Percentiles rank a stretch among this genome's conserved stretches.
These are phyloP conservation scores for Euwallacea fornicatus DNA, from an alignment of 1,140 invertebrate genomes.

Conservation along the genomic window DNA sequence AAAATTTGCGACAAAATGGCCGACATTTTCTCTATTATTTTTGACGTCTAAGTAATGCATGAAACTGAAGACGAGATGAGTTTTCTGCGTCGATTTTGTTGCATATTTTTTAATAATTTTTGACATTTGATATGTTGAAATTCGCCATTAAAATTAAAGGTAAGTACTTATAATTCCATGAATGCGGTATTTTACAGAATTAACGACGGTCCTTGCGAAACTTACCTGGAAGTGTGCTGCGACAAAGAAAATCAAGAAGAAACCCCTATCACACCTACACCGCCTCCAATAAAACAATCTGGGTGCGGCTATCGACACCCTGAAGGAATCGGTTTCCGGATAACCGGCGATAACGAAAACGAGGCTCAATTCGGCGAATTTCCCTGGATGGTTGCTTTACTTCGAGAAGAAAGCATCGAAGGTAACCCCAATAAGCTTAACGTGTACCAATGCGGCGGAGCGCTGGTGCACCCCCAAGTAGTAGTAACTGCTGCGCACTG, in stretches of 20 bases:
- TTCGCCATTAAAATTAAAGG: too few species aligned
- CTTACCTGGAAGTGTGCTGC: conserved; percentile 69
- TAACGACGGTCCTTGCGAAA: conserved; percentile 60
- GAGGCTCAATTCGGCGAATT: conserved; percentile 74
- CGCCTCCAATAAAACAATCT: conserved; percentile 39
- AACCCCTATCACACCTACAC: conserved; percentile 44
- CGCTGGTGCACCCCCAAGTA: conserved; percentile 70
- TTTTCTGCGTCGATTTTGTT: too few species aligned
- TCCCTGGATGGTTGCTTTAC: conserved; percentile 81
- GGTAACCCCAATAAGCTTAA: conserved; percentile 59
- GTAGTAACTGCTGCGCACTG: conserved; percentile 75
- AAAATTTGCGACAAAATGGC: too few species aligned
- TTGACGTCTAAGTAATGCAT: too few species aligned
- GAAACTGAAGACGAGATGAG: too few species aligned
- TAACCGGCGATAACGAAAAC: conserved; percentile 62
- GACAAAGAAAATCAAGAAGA: conserved; percentile 49
- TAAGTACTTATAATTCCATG: too few species aligned
- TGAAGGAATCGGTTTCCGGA: conserved; percentile 68
- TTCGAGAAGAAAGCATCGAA: conserved; percentile 62
- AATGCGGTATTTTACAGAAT: conserved; percentile 44
- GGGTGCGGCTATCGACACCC: conserved; percentile 65
- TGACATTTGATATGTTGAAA: too few species aligned
- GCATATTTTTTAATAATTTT: too few species aligned
- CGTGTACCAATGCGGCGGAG: conserved; percentile 75
- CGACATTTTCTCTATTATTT: too few species aligned